These are phyloP conservation scores for Nematolebias whitei DNA, from an alignment of 2,113 vertebrate species.

Conservation along the genomic window DNA sequence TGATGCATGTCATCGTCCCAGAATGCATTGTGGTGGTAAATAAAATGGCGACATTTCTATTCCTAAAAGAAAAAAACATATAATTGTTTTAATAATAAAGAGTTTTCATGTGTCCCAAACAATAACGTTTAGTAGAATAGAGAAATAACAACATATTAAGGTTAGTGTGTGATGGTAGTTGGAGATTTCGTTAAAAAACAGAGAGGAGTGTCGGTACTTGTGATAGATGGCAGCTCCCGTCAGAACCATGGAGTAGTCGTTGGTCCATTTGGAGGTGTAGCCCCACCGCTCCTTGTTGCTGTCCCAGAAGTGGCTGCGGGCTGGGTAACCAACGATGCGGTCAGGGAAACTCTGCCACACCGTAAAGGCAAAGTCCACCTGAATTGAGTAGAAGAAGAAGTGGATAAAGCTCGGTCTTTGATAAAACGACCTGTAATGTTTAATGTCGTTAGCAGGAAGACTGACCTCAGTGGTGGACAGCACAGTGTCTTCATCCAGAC, in stretches of 20 bases:
- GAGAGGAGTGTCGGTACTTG: slow-evolving; percentile 80
- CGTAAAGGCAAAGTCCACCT: slow-evolving; percentile 99
- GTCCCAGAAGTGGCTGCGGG: slow-evolving; percentile 99
- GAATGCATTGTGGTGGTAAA: no score
- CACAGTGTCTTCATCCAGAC: slow-evolving; percentile 98
- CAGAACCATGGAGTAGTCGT: slow-evolving; percentile 99
- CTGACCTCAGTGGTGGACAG: slow-evolving; percentile 96
- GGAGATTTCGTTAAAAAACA: background rate
- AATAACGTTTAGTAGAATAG: no score
- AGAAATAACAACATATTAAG: no score
- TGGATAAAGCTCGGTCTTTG: background rate
- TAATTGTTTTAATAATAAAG: no score
- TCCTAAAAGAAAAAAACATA: no score
- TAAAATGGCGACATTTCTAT: no score
- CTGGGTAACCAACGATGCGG: slow-evolving; percentile 97
- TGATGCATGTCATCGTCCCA: no score
- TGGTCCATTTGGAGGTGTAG: slow-evolving; percentile 99
- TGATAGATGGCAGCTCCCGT: slow-evolving; percentile 99
- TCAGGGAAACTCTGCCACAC: slow-evolving; percentile 99
- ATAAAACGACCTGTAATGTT: background rate
- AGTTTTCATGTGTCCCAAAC: no score
- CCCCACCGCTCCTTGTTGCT: slow-evolving; percentile 96
- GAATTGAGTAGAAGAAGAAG: slow-evolving; percentile 29
- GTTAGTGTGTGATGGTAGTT: no score
- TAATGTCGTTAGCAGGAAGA: background rate